These are phyloP conservation scores for Monochamus alternatus DNA, from an alignment of 2,888 invertebrate species.

Conservation along the genomic window DNA sequence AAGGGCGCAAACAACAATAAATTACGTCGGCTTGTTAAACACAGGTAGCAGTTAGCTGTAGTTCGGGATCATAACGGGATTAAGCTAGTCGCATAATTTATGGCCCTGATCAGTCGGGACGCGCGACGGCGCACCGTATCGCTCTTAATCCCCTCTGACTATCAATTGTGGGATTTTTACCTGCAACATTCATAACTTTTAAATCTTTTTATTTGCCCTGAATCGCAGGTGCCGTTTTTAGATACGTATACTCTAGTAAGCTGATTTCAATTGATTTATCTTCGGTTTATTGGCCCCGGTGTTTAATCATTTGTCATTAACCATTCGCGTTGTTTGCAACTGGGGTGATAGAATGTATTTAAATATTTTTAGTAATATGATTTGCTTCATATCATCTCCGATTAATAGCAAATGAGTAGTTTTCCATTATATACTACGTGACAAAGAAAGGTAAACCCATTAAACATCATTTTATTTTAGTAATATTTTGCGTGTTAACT, in stretches of 20 bases:
- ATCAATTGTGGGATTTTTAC: conserved; percentile 72
- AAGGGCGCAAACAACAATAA: conserved; percentile 31
- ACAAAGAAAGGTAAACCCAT: too few relatives aligned
- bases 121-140: conserved; percentile 59
- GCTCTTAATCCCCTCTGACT: conserved; percentile 69
- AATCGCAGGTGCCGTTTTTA: conserved; percentile 65
- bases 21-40: conserved; percentile 59
- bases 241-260: conserved; percentile 55
- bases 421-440: too few relatives aligned
- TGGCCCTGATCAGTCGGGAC: conserved; percentile 59
- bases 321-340: background rate
- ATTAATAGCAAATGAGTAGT: too few relatives aligned
- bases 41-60: conserved; percentile 65
- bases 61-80: conserved; percentile 67
- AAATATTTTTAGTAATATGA: too few relatives aligned
- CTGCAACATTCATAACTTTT: conserved; percentile 67
- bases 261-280: conserved; percentile 61
- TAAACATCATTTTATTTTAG: too few relatives aligned
- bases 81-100: conserved; percentile 70
- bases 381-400: too few relatives aligned
- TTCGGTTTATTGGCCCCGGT: conserved; percentile 58
- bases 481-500: too few relatives aligned
- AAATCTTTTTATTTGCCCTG: conserved; percentile 66
- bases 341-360: too few relatives aligned
- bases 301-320: conserved; percentile 51